phyloP scores from a whole-genome alignment of 2,113 vertebrate genomes.

The Grallaria varia region DNA sequence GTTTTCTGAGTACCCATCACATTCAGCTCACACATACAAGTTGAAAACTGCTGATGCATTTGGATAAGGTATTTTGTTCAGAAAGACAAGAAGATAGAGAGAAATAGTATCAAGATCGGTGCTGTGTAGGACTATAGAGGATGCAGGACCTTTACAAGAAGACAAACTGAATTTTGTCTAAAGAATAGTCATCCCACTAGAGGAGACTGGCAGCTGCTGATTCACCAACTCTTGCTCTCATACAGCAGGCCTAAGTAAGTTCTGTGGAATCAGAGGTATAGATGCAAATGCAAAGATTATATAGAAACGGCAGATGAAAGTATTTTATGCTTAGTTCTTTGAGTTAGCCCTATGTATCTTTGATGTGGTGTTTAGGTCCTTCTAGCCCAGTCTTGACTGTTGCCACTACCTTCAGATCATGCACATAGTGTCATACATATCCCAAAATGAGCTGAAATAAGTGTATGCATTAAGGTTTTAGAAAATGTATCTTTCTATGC shows the following conservation, averaged over 20 bases:
- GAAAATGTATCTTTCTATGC: not conserved
- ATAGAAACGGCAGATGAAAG: not conserved
- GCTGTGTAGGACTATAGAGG: not conserved
- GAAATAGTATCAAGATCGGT: not conserved
- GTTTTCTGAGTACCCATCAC: not conserved
- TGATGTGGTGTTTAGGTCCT: not conserved
- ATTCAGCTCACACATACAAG: not conserved
- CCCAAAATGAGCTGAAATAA: not conserved
- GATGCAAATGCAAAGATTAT: not conserved
- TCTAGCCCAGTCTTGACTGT: not conserved
- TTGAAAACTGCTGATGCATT: not conserved
- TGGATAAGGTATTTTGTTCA: not conserved
- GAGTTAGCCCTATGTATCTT: not conserved
- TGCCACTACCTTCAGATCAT: not conserved
- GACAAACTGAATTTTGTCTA: not conserved
- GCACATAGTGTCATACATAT: rapidly evolving
- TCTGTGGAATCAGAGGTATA: not conserved
- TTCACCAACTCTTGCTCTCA: not conserved
- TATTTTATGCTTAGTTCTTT: not conserved
- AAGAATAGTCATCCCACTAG: not conserved
- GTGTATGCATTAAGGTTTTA: not conserved
- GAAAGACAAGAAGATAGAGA: not conserved
- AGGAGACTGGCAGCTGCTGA: not conserved
- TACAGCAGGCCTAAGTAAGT: not conserved
- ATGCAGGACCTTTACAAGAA: not conserved